Evolutionary conservation across 2,797 vertebrate genomes (phyloP).

Genomic region (Leptoclinus maculatus): DNA sequence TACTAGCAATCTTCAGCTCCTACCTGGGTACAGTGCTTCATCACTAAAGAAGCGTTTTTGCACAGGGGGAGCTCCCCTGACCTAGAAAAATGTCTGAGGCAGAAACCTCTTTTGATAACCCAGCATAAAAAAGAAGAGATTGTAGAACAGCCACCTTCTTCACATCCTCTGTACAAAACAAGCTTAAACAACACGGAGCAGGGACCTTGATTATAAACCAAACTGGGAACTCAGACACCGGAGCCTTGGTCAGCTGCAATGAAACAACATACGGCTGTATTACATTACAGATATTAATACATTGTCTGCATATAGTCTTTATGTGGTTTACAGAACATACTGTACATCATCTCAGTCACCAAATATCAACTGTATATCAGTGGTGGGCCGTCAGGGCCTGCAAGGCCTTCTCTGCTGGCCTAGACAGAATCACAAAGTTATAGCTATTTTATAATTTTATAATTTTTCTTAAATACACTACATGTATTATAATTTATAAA

Average conservation of each 20-base stretch:
- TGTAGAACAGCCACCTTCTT: constrained; percentile 46
- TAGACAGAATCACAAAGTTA: no score
- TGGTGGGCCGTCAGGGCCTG: no score
- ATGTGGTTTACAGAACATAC: constrained; percentile 11
- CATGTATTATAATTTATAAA: no score
- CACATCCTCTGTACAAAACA: constrained; percentile 43
- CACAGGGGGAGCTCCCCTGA: constrained; percentile 70
- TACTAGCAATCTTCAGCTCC: constrained; percentile 45
- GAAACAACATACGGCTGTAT: constrained; percentile 7
- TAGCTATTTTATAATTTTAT: no score
- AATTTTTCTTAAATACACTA: no score
- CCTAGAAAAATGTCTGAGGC: constrained; percentile 76
- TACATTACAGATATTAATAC: constrained; percentile 26
- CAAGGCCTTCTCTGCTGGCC: no score
- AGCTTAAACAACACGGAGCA: constrained; percentile 45
- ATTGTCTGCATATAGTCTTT: constrained; percentile 2
- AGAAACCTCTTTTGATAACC: constrained; percentile 73
- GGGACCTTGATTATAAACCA: constrained; percentile 38
- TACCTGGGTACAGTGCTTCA: constrained; percentile 46
- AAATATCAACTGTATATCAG: background rate
- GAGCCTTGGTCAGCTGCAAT: constrained; percentile 14
- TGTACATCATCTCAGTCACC: background rate
- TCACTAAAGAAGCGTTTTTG: constrained; percentile 55
- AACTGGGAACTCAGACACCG: constrained; percentile 13
- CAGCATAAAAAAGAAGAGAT: constrained; percentile 53